phyloP scores from a whole-genome alignment of 2,797 vertebrate species.

The Falco concolor region DNA sequence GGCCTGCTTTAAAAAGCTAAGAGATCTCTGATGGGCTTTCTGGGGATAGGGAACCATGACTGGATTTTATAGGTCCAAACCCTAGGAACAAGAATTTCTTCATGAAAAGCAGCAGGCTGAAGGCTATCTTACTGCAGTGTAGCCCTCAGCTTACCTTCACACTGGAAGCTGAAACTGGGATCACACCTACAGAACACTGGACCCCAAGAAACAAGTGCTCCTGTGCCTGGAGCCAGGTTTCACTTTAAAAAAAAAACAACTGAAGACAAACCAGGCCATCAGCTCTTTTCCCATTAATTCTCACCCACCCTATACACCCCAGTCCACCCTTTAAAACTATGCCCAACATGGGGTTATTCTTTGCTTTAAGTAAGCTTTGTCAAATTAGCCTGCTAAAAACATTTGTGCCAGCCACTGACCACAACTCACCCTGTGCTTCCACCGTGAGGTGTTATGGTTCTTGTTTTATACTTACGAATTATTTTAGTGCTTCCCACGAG shows the following conservation, averaged over 20 bases:
- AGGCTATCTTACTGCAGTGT: background rate
- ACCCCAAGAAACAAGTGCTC: fast-evolving
- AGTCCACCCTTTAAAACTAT: background rate
- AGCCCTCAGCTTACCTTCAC: background rate
- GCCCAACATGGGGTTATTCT: fast-evolving
- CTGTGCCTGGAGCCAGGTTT: background rate
- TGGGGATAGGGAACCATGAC: background rate
- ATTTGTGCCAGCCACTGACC: background rate
- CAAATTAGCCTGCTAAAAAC: background rate
- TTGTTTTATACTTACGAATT: background rate
- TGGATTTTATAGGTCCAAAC: background rate
- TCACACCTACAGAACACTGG: background rate
- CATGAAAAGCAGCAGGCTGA: background rate
- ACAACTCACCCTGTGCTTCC: background rate
- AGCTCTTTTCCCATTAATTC: background rate
- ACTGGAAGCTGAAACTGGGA: background rate
- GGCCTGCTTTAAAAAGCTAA: background rate
- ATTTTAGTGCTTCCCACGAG: background rate
- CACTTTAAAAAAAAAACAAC: background rate
- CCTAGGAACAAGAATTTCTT: background rate
- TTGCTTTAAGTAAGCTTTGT: background rate
- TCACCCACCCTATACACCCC: background rate
- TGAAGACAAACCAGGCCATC: background rate
- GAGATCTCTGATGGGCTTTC: background rate
- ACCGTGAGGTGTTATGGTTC: background rate